A percentile compares a stretch with the other conserved stretches of the same genome.
These are phyloP conservation scores for Labrus mixtus DNA, from an alignment of 2,113 vertebrate genomes.

Conservation along the genomic window DNA sequence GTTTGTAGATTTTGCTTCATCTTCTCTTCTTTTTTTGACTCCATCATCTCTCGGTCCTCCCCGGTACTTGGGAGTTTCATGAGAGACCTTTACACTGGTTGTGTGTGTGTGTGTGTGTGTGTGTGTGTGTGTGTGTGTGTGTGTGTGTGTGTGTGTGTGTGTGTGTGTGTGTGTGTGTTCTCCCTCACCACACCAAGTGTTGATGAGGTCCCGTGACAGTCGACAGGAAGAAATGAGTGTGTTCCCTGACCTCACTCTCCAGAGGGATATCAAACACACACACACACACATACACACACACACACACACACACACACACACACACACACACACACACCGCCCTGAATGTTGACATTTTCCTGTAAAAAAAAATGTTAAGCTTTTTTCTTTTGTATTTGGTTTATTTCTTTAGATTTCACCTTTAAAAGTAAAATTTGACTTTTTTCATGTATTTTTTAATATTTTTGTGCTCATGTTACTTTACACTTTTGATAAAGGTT, in stretches of 20 bases:
- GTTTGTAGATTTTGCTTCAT: neutral
- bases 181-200: conserved; percentile 75
- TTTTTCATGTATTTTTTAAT: no score
- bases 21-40: neutral
- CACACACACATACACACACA: conserved; percentile 20
- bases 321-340: conserved; percentile 2
- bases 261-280: conserved; percentile 1
- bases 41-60: neutral
- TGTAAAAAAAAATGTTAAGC: no score
- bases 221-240: conserved; percentile 62
- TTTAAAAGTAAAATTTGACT: no score
- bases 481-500: no score
- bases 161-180: conserved; percentile 31
- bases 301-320: conserved; percentile 10
- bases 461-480: no score
- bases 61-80: conserved; percentile 30
- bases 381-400: no score
- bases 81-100: conserved; percentile 16
- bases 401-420: no score
- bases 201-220: conserved; percentile 78
- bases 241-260: conserved; percentile 9
- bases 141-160: conserved; percentile 26
- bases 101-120: conserved; percentile 3
- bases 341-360: no score
- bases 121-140: conserved; percentile 16